phyloP scores from a whole-genome alignment of 2,797 vertebrate species.

The Peromyscus nudipes region DNA sequence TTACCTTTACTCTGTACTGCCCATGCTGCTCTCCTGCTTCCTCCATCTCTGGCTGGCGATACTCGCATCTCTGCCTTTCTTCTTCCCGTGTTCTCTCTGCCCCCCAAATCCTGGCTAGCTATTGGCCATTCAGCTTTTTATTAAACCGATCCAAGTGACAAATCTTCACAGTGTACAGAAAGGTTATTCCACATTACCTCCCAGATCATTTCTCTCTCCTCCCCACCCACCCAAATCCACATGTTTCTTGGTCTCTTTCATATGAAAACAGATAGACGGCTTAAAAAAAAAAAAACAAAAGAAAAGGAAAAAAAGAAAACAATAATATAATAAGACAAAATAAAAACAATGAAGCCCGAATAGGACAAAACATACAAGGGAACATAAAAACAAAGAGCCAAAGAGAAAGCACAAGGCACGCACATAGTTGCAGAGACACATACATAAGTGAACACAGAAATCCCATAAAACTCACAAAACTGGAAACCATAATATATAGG shows the following conservation, averaged over 20 bases:
- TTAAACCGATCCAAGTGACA: too few species aligned
- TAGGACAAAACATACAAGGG: neutral
- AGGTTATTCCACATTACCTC: too few species aligned
- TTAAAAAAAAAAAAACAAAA: neutral
- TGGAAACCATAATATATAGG: neutral
- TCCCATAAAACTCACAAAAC: neutral
- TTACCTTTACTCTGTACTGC: too few species aligned
- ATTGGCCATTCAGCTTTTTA: too few species aligned
- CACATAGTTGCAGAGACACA: neutral
- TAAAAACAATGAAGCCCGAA: neutral
- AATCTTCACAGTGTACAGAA: too few species aligned
- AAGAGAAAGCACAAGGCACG: neutral
- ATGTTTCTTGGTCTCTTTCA: neutral
- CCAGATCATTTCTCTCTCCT: neutral
- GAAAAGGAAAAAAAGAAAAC: neutral
- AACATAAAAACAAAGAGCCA: neutral
- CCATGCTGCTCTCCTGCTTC: too few species aligned
- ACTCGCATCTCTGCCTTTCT: too few species aligned
- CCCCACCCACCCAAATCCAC: neutral
- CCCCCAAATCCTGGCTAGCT: too few species aligned
- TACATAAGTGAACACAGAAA: neutral
- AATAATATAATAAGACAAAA: neutral
- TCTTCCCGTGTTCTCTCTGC: too few species aligned
- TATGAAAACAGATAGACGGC: neutral
- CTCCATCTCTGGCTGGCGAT: too few species aligned